Evolutionary conservation across 2,888 invertebrate genomes (phyloP).

Genomic region (Sarcophaga caerulescens): DNA sequence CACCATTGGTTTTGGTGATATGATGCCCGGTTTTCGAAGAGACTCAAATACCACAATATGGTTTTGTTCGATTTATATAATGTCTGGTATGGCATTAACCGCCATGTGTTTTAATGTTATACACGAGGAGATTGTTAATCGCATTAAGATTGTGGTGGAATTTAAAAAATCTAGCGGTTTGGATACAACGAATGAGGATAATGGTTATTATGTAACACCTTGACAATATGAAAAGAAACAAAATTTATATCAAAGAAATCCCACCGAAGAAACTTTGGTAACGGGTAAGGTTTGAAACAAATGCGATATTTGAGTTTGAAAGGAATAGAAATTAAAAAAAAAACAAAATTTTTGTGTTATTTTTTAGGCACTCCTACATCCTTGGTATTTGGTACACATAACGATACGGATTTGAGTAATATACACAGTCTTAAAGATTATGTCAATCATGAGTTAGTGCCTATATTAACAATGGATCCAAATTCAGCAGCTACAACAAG

Average conservation of each 20-base stretch:
- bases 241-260: constrained; percentile 82
- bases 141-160: constrained; percentile 85
- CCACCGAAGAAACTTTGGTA: constrained; percentile 84
- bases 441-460: constrained; percentile 81
- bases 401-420: constrained; percentile 75
- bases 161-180: constrained; percentile 77
- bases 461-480: constrained; percentile 81
- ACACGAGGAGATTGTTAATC: constrained; percentile 93
- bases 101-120: constrained; percentile 96
- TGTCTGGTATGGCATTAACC: constrained; percentile 92
- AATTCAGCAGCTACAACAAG: constrained; percentile 73
- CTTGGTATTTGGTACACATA: constrained; percentile 74
- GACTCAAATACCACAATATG: constrained; percentile 87
- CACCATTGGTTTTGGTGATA: constrained; percentile 94
- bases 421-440: constrained; percentile 80
- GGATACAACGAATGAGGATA: constrained; percentile 73
- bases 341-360: constrained; percentile 7
- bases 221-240: constrained; percentile 80
- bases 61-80: constrained; percentile 94
- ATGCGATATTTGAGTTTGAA: background rate
- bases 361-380: constrained; percentile 82
- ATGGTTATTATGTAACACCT: constrained; percentile 75
- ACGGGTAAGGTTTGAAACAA: constrained; percentile 76
- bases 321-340: background rate
- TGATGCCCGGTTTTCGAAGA: constrained; percentile 86